phyloP scores from a whole-genome alignment of 2,113 vertebrate species.

The Anarrhichthys ocellatus region DNA sequence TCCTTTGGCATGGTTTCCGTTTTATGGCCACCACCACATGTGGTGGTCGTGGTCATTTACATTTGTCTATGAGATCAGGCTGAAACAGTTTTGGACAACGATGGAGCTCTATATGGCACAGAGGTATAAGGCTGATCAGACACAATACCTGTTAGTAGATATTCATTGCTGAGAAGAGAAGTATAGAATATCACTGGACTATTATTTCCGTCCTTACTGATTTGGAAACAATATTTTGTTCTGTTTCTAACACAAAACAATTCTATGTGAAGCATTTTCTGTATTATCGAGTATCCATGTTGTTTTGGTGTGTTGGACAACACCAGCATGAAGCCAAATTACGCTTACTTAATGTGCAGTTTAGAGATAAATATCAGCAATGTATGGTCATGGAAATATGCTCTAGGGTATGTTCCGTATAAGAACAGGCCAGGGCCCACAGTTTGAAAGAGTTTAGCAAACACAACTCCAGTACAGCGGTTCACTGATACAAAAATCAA shows the following conservation, averaged over 20 bases:
- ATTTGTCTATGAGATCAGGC: no score
- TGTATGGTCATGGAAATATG: conserved; percentile 21
- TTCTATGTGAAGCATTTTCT: neutral
- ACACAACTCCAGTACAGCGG: conserved; percentile 14
- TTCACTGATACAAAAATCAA: conserved; percentile 63
- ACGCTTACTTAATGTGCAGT: conserved; percentile 18
- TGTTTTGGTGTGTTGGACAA: conserved; percentile 3
- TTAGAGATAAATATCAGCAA: conserved; percentile 24
- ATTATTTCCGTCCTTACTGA: neutral
- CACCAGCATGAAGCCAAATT: conserved; percentile 14
- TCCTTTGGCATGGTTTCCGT: no score
- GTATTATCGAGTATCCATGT: neutral
- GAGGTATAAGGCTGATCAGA: neutral
- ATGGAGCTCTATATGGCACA: no score
- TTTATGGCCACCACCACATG: no score
- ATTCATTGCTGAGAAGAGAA: neutral
- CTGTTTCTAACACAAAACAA: neutral
- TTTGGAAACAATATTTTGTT: neutral
- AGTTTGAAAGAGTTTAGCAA: conserved; percentile 29
- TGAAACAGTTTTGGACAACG: neutral
- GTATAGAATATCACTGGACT: neutral
- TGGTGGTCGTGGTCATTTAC: no score
- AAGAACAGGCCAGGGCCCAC: conserved; percentile 1
- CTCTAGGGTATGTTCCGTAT: conserved; percentile 43
- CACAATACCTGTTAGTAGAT: neutral